A percentile compares a stretch with the other conserved stretches of the same genome.
These are phyloP conservation scores for Polylopha cassiicola DNA, from an alignment of 2,888 invertebrate genomes.

Conservation along the genomic window DNA sequence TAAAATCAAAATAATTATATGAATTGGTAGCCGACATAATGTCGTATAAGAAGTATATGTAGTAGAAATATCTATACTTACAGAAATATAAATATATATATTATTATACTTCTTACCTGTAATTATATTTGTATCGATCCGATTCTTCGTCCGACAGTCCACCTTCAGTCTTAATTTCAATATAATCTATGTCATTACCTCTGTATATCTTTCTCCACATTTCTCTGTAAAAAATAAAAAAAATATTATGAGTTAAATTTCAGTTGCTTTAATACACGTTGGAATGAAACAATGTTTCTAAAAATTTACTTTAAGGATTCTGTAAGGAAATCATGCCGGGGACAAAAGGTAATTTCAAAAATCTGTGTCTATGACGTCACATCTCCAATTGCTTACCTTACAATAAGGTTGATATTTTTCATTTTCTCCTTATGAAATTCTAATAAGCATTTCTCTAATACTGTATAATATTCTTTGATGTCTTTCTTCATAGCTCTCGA, in stretches of 20 bases:
- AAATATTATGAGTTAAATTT: neutral
- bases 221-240: conserved; percentile 48
- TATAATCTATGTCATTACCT: conserved; percentile 97
- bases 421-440: conserved; percentile 95
- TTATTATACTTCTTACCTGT: conserved; percentile 54
- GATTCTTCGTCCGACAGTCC: conserved; percentile 59
- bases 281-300: too few relatives aligned
- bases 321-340: too few relatives aligned
- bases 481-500: conserved; percentile 82
- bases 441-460: conserved; percentile 92
- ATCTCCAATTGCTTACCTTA: too few relatives aligned
- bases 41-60: too few relatives aligned
- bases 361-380: too few relatives aligned
- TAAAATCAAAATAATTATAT: too few relatives aligned
- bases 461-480: conserved; percentile 85
- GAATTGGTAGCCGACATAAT: too few relatives aligned
- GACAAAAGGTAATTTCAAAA: too few relatives aligned
- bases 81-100: conserved; percentile 38
- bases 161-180: conserved; percentile 90
- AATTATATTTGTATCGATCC: conserved; percentile 73
- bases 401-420: conserved; percentile 93
- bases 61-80: too few relatives aligned
- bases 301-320: too few relatives aligned
- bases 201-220: conserved; percentile 88
- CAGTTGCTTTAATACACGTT: neutral